Evolutionary conservation across 1,140 invertebrate species (phyloP).

Genomic region (Trichomalopsis sarcophagae): DNA sequence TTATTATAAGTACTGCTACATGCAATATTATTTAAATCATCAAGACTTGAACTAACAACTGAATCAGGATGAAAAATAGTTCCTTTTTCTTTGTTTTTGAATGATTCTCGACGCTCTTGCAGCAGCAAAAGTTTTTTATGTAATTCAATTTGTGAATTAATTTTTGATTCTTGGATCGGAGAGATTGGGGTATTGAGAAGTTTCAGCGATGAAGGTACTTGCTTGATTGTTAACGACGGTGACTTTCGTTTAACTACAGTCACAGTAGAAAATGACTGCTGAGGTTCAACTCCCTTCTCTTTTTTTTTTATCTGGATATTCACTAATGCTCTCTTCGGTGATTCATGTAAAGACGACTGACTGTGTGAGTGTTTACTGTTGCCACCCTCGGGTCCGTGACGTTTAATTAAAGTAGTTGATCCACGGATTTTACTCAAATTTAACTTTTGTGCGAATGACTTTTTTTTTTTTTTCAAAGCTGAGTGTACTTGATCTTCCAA

Average conservation of each 20-base stretch:
- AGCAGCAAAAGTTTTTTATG: not conserved
- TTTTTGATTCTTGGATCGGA: not conserved
- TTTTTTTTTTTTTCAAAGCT: not conserved
- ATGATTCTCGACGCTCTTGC: not conserved
- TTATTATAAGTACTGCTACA: not conserved
- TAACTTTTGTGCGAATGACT: not conserved
- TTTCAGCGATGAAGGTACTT: slow-evolving; percentile 38
- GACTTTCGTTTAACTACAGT: slow-evolving; percentile 65
- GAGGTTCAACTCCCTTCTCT: slow-evolving; percentile 40
- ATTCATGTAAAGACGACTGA: not conserved
- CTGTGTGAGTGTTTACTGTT: not conserved
- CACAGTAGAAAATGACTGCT: slow-evolving; percentile 65
- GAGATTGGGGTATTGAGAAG: not conserved
- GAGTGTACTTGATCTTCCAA: too few species aligned
- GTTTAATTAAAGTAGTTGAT: not conserved
- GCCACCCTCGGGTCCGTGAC: not conserved
- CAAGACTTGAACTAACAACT: not conserved
- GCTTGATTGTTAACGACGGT: slow-evolving; percentile 66
- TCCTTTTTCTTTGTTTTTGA: not conserved
- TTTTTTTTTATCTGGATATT: not conserved
- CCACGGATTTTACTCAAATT: not conserved
- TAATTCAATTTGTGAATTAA: not conserved
- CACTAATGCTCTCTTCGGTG: not conserved
- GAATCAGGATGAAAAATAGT: not conserved
- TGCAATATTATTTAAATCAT: not conserved